These are phyloP conservation scores for Onthophagus sagittarius DNA, from an alignment of 2,888 invertebrate genomes.

Conservation along the genomic window DNA sequence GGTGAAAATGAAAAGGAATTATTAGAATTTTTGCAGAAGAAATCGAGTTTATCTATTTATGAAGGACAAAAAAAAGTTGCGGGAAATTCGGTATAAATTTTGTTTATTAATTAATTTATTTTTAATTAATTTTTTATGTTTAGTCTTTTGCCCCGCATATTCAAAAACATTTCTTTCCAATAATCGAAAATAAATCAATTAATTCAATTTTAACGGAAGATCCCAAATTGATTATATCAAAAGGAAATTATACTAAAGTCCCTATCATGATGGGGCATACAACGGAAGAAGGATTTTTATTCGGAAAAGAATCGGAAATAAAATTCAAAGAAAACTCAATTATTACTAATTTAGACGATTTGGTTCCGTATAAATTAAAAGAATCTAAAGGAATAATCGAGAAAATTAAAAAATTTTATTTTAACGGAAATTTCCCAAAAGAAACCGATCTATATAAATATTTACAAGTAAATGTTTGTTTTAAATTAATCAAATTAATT, in stretches of 20 bases:
- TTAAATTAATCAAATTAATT: no score
- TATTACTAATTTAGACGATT: conserved; percentile 20
- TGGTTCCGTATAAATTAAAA: conserved; percentile 32
- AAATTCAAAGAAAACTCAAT: not conserved
- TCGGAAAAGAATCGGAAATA: conserved; percentile 29
- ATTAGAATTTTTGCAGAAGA: conserved; percentile 13
- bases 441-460: conserved; percentile 28
- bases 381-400: conserved; percentile 32
- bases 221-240: conserved; percentile 36
- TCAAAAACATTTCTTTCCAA: conserved; percentile 24
- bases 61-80: not conserved
- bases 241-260: conserved; percentile 40
- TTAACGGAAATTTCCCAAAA: conserved; percentile 31
- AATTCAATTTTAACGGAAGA: conserved; percentile 37
- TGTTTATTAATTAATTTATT: not conserved
- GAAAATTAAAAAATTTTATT: conserved; percentile 39
- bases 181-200: conserved; percentile 28
- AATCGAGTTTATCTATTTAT: not conserved
- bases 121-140: not conserved
- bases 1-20: conserved; percentile 14
- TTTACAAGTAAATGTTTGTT: no score
- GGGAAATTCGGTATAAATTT: not conserved
- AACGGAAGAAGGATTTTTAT: conserved; percentile 38
- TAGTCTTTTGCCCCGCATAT: conserved; percentile 12
- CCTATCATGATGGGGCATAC: conserved; percentile 43